Conservation (phyloP, 2,888 invertebrate genomes). For the Antitype chi region DNA sequence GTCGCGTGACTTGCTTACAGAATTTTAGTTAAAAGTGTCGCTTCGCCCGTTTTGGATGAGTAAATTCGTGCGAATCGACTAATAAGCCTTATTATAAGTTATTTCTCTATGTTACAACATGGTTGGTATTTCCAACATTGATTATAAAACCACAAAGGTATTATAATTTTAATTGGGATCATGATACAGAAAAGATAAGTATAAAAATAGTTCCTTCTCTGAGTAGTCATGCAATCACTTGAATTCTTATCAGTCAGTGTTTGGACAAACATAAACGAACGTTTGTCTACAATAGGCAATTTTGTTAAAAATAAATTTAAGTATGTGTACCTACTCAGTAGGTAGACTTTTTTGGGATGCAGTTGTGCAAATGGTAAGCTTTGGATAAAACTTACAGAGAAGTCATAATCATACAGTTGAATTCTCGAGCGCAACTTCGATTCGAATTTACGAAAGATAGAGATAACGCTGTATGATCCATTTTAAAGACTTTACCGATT, state of each 20-base stretch:
- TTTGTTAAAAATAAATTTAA: neutral
- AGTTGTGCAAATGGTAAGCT: too few relatives aligned
- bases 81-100: too few relatives aligned
- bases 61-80: too few relatives aligned
- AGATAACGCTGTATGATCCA: too few relatives aligned
- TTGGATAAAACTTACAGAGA: neutral
- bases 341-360: too few relatives aligned
- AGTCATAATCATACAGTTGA: neutral
- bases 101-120: neutral
- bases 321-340: too few relatives aligned
- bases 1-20: too few relatives aligned
- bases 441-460: too few relatives aligned
- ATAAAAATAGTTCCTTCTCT: neutral
- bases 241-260: constrained; percentile 36
- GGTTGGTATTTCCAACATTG: neutral
- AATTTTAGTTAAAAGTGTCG: too few relatives aligned
- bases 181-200: neutral
- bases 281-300: neutral
- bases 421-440: neutral
- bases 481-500: neutral
- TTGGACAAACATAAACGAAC: constrained; percentile 15
- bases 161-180: neutral
- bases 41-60: too few relatives aligned
- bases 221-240: constrained; percentile 26
- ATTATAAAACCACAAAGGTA: neutral